Evolutionary conservation across 1,140 invertebrate species (phyloP).

Genomic region (Bradynema listronoti): DNA sequence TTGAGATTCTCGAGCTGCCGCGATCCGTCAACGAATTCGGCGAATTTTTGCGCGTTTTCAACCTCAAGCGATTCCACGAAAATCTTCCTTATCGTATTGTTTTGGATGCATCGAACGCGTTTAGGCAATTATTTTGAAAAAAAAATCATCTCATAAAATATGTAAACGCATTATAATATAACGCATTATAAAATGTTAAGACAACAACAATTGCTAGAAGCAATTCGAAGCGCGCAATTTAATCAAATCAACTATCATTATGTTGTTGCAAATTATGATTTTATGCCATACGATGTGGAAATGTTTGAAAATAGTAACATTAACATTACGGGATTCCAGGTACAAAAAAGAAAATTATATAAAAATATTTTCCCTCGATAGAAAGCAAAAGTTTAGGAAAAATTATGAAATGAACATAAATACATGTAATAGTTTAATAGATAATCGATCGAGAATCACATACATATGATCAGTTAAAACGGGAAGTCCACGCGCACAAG

Average conservation of each 20-base stretch:
- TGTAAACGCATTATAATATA: slow-evolving; percentile 40
- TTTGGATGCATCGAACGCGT: slow-evolving; percentile 19
- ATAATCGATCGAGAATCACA: slow-evolving; percentile 35
- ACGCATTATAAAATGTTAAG: slow-evolving; percentile 36
- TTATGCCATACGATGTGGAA: slow-evolving; percentile 58
- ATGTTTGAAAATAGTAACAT: slow-evolving; percentile 59
- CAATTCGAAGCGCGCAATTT: slow-evolving; percentile 55
- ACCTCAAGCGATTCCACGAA: slow-evolving; percentile 33
- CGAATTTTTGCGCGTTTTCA: slow-evolving; percentile 46
- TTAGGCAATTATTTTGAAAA: slow-evolving; percentile 13
- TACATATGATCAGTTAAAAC: slow-evolving; percentile 27
- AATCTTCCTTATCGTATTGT: slow-evolving; percentile 14
- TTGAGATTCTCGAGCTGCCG: slow-evolving; percentile 51
- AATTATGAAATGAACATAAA: not conserved
- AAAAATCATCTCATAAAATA: slow-evolving; percentile 17
- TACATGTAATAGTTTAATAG: no score
- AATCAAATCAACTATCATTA: slow-evolving; percentile 56
- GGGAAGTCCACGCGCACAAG: slow-evolving; percentile 19
- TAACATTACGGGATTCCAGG: slow-evolving; percentile 61
- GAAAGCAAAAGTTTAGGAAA: slow-evolving; percentile 10
- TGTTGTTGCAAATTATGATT: slow-evolving; percentile 48
- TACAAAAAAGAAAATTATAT: no score
- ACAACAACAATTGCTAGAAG: slow-evolving; percentile 50
- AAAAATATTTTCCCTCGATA: no score
- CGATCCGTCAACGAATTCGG: slow-evolving; percentile 43